A percentile compares a stretch with the other conserved stretches of the same genome.
These are phyloP conservation scores for Lasioglossum zephyrum DNA, from an alignment of 2,888 invertebrate species.

Conservation along the genomic window DNA sequence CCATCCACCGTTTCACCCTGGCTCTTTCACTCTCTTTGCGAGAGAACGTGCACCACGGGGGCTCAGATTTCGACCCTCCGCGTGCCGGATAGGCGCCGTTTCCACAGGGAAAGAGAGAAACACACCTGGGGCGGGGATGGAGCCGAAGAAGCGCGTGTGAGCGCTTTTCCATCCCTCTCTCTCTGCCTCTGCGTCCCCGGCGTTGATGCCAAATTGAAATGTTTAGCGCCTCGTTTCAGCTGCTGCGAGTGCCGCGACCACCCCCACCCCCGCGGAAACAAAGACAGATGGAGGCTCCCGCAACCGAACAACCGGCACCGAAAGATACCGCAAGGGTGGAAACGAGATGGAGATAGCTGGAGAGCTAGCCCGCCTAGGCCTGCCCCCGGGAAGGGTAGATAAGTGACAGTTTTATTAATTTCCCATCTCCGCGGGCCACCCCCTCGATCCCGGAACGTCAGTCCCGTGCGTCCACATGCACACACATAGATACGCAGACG, in stretches of 20 bases:
- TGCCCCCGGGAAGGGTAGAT: conserved; percentile 83
- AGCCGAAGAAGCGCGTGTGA: conserved; percentile 13
- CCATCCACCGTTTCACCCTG: conserved; percentile 34
- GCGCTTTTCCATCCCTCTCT: not conserved
- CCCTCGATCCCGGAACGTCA: conserved; percentile 68
- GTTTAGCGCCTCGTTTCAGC: conserved; percentile 84
- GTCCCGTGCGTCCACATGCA: conserved; percentile 62
- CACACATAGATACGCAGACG: not conserved
- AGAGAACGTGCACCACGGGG: conserved; percentile 13
- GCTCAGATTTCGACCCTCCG: conserved; percentile 40
- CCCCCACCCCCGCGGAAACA: conserved; percentile 42
- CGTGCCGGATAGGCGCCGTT: conserved; percentile 51
- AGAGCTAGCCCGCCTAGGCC: conserved; percentile 48
- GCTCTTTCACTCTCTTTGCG: conserved; percentile 17
- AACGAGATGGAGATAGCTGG: conserved; percentile 42
- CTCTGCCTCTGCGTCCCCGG: not conserved
- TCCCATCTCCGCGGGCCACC: conserved; percentile 85
- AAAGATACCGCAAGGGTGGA: conserved; percentile 38
- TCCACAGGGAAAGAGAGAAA: conserved; percentile 34
- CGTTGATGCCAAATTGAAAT: conserved; percentile 84
- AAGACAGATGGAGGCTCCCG: conserved; percentile 24
- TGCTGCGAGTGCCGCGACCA: conserved; percentile 71
- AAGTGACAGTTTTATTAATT: conserved; percentile 93
- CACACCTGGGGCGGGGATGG: conserved; percentile 19
- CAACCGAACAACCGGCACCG: conserved; percentile 32